Conservation (phyloP, 2,888 invertebrate genomes). For the Therioaphis trifolii region DNA sequence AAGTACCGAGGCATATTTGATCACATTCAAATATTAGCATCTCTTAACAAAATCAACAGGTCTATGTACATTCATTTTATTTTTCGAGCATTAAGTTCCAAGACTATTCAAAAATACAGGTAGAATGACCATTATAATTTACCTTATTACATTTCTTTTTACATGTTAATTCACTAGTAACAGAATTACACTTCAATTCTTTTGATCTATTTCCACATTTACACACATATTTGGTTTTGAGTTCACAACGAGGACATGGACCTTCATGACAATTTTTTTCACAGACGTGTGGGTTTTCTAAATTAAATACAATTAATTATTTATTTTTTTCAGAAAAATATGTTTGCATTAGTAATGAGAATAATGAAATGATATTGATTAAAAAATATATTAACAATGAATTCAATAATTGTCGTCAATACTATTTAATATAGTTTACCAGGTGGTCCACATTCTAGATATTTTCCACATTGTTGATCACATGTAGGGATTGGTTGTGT, state of each 20-base stretch:
- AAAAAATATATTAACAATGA: not conserved
- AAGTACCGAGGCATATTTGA: too few relatives aligned
- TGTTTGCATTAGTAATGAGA: too few relatives aligned
- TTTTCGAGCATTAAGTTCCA: too few relatives aligned
- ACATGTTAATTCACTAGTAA: slow-evolving; percentile 82
- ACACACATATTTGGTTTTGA: slow-evolving; percentile 81
- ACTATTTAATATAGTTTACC: slow-evolving; percentile 66
- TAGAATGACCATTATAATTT: too few relatives aligned
- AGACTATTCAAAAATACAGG: too few relatives aligned
- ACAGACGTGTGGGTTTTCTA: slow-evolving; percentile 77
- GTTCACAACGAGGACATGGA: slow-evolving; percentile 81
- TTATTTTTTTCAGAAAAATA: too few relatives aligned
- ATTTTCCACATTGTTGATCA: slow-evolving; percentile 73
- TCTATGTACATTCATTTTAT: too few relatives aligned
- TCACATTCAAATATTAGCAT: too few relatives aligned
- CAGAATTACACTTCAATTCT: slow-evolving; percentile 81
- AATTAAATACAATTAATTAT: slow-evolving; percentile 50
- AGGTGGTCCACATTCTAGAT: slow-evolving; percentile 69
- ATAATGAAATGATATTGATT: too few relatives aligned
- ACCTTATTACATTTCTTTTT: slow-evolving; percentile 91
- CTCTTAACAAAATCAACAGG: too few relatives aligned
- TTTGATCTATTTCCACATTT: slow-evolving; percentile 88
- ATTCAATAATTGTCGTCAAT: not conserved
- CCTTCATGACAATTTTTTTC: slow-evolving; percentile 77
- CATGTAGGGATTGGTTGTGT: slow-evolving; percentile 86